phyloP scores from a whole-genome alignment of 2,113 vertebrate species.

The Bubo blakistoni region DNA sequence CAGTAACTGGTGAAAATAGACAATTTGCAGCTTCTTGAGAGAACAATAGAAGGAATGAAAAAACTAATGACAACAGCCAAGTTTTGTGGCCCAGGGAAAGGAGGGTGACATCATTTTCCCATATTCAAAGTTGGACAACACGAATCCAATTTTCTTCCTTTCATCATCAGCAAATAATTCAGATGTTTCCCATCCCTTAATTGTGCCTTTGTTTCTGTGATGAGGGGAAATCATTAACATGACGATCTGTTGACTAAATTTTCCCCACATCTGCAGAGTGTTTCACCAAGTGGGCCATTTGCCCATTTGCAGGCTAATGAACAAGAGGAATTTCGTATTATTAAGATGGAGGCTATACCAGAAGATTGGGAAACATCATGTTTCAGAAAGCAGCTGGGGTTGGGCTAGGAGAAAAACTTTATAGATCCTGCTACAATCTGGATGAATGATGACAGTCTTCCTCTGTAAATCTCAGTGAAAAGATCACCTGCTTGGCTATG shows the following conservation, averaged over 20 bases:
- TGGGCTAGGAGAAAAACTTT: not conserved
- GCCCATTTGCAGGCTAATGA: not conserved
- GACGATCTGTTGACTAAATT: conserved; percentile 46
- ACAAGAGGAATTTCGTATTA: not conserved
- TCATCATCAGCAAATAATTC: conserved; percentile 54
- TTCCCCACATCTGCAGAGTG: conserved; percentile 32
- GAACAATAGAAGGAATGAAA: conserved; percentile 33
- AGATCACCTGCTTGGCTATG: not conserved
- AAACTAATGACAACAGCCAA: conserved; percentile 7
- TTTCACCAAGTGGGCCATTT: not conserved
- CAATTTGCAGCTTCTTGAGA: conserved; percentile 25
- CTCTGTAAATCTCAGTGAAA: not conserved
- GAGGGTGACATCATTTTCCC: conserved; percentile 22
- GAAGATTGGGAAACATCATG: not conserved
- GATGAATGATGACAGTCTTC: not conserved
- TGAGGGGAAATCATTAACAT: not conserved
- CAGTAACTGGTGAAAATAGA: conserved; percentile 6
- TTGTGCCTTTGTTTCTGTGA: conserved; percentile 38
- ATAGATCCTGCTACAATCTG: not conserved
- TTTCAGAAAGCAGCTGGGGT: not conserved
- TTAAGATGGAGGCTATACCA: not conserved
- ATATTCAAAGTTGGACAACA: conserved; percentile 67
- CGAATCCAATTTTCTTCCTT: conserved; percentile 48
- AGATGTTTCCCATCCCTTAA: conserved; percentile 38
- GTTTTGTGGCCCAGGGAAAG: not conserved